Percentiles rank a stretch among this genome's conserved stretches.
Conservation (phyloP, 2,888 invertebrate species). For the Amblyjoppa fuscipennis region DNA sequence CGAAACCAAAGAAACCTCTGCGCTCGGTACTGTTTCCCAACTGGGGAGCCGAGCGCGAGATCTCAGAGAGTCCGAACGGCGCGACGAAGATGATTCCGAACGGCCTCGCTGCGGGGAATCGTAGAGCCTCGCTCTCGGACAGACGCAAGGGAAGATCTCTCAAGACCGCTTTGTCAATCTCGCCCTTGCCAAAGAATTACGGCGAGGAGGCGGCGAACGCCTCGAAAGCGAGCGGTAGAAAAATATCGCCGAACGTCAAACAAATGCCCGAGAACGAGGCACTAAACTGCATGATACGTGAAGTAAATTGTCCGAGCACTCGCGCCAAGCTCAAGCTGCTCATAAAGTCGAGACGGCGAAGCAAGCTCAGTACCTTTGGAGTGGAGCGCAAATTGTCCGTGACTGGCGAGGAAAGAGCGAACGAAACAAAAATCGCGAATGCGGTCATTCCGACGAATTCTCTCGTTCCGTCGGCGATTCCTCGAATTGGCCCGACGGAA, state of each 20-base stretch:
- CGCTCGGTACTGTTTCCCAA: slow-evolving; percentile 12
- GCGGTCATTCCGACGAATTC: neutral
- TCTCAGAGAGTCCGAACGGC: neutral
- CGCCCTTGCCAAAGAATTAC: slow-evolving; percentile 17
- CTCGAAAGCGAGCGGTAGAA: neutral
- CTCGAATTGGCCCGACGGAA: neutral
- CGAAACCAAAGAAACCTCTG: neutral
- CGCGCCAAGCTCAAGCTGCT: slow-evolving; percentile 41
- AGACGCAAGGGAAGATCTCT: neutral
- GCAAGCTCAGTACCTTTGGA: neutral
- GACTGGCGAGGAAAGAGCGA: neutral
- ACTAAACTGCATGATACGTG: slow-evolving; percentile 29
- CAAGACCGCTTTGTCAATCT: neutral
- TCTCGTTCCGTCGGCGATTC: neutral
- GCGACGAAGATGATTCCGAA: neutral
- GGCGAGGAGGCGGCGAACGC: neutral
- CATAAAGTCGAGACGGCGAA: slow-evolving; percentile 28
- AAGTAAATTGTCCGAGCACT: slow-evolving; percentile 39
- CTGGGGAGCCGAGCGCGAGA: slow-evolving; percentile 8
- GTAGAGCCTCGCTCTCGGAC: neutral
- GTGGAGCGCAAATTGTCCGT: neutral
- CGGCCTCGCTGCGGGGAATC: neutral
- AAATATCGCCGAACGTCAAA: neutral
- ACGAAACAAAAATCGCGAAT: neutral
- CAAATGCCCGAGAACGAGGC: slow-evolving; percentile 37